Conservation (phyloP, 2,113 vertebrate species). For the Festucalex cinctus region DNA sequence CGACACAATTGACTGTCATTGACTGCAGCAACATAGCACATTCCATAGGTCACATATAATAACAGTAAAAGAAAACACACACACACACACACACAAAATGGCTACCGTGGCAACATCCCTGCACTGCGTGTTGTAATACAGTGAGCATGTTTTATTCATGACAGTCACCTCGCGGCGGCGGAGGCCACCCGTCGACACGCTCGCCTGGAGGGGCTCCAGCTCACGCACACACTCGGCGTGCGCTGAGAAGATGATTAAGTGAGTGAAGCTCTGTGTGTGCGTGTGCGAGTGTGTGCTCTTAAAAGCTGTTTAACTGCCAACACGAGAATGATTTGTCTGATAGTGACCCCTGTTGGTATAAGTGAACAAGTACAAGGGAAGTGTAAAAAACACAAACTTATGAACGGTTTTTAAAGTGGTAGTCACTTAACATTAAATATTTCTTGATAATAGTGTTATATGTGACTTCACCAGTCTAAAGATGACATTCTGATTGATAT, state of each 20-base stretch:
- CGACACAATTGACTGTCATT: neutral
- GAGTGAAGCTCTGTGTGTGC: slow-evolving; percentile 4
- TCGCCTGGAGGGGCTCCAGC: neutral
- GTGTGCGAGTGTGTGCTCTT: neutral
- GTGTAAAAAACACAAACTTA: no score
- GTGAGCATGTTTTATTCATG: slow-evolving; percentile 50
- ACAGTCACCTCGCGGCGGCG: neutral
- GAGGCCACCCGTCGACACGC: neutral
- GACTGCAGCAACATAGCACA: neutral
- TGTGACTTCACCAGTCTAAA: no score
- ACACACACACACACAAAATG: neutral
- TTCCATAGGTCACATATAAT: neutral
- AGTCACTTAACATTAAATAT: no score
- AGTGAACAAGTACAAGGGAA: slow-evolving; percentile 20
- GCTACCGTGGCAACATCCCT: neutral
- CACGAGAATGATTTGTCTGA: slow-evolving; percentile 6
- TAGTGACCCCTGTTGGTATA: slow-evolving; percentile 63
- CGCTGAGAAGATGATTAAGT: slow-evolving; percentile 18
- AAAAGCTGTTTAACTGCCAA: neutral
- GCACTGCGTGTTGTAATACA: neutral
- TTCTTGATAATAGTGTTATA: no score
- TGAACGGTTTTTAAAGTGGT: no score
- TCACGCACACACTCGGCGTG: neutral
- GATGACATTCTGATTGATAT: no score
- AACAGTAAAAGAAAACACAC: neutral